A percentile compares a stretch with the other conserved stretches of the same genome.
These are phyloP conservation scores for Momotus momota DNA, from an alignment of 2,797 vertebrate species.

Conservation along the genomic window DNA sequence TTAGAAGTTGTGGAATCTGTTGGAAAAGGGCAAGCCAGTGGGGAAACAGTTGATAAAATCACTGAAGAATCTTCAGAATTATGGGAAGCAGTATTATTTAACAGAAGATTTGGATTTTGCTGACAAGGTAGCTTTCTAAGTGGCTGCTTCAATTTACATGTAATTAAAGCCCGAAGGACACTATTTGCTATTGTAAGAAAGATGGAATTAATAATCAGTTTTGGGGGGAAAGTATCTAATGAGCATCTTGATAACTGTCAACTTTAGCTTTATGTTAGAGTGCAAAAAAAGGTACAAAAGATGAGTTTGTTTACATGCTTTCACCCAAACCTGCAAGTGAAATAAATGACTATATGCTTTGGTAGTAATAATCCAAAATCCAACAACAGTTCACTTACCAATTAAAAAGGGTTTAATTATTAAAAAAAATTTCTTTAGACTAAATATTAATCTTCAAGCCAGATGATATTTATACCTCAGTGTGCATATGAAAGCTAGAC, in stretches of 20 bases:
- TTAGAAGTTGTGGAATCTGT: background rate
- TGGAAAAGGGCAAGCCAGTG: background rate
- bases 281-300: background rate
- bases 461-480: conserved; percentile 7
- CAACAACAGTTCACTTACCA: background rate
- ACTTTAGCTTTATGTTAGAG: background rate
- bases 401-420: conserved; percentile 29
- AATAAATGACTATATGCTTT: background rate
- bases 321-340: background rate
- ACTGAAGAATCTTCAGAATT: background rate
- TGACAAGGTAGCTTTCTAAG: background rate
- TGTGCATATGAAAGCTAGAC: conserved; percentile 3
- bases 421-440: background rate
- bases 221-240: background rate
- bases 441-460: background rate
- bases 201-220: background rate
- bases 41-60: background rate
- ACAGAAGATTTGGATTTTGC: background rate
- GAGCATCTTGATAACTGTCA: background rate
- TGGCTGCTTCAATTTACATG: background rate
- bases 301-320: conserved; percentile 8
- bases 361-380: background rate
- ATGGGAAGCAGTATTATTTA: background rate
- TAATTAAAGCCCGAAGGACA: background rate
- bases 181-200: background rate